A percentile compares a stretch with the other conserved stretches of the same genome.
phyloP scores from a whole-genome alignment of 2,797 vertebrate genomes.

The Enteromius unitaeniatus region DNA sequence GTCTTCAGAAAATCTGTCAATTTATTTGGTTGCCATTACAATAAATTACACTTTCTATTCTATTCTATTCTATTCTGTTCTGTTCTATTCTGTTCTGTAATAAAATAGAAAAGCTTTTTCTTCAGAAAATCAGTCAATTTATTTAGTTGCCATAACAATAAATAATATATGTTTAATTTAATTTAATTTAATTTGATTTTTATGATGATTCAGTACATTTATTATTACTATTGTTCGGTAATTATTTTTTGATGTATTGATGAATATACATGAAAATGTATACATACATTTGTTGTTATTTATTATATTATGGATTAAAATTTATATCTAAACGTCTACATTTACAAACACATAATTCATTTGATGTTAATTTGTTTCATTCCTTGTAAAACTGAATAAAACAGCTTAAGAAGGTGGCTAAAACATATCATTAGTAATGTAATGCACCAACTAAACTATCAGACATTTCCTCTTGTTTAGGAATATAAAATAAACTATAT shows the following conservation, averaged over 20 bases:
- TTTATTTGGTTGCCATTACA: not conserved
- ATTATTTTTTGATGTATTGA: not conserved
- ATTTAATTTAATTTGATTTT: not conserved
- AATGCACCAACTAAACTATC: not conserved
- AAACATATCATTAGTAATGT: not conserved
- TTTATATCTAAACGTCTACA: not conserved
- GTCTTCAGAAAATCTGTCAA: not conserved
- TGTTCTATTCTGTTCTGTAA: not conserved
- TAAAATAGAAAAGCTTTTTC: too few relatives aligned
- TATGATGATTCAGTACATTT: not conserved
- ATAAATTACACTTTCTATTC: not conserved
- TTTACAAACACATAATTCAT: not conserved
- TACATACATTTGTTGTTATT: not conserved
- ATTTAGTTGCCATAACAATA: too few relatives aligned
- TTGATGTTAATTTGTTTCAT: not conserved
- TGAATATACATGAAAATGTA: not conserved
- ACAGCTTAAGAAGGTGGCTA: not conserved
- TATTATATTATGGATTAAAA: not conserved
- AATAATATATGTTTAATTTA: too few relatives aligned
- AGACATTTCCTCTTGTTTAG: not conserved
- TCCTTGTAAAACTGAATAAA: not conserved
- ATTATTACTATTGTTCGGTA: not conserved
- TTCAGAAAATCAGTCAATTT: too few relatives aligned
- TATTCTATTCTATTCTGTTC: not conserved
- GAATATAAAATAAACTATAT: not conserved